Evolutionary conservation across 2,888 invertebrate genomes (phyloP), one percentile per base, ranked within the genome.

Genomic region (Ischnus inquisitorius): DNA sequence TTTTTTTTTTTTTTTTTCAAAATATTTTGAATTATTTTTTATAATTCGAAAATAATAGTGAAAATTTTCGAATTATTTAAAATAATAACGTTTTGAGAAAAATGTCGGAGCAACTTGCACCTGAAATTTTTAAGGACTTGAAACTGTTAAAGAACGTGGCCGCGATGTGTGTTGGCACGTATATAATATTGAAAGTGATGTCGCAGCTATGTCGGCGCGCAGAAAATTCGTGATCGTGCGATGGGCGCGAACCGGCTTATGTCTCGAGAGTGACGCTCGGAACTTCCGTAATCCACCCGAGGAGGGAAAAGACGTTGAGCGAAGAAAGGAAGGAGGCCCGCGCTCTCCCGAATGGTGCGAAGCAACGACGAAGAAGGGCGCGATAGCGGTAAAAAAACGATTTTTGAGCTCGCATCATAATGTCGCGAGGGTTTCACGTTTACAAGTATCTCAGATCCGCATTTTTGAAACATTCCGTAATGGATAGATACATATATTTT

Each of bases 261-360:
- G 57, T 22, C 34, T 67, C 41, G 71, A 71, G 71, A 71, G 71
- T 5, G 51, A 54, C 19, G 54, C 19, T 51, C 54, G 54, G 57
- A 22, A 54, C 57, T 71, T 71, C 22, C 39, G 57, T 41, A 57
- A 71, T 71, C 54, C 71, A 19, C 14, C 12, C 10, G 48, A 22
- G 41, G 39, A n/a, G 22, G 39, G 71, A 57, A 41, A 71, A 71
- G 54, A 71, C 51, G 22, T 46, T 28, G 67, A 67, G 43, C 46
- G 22, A 71, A 22, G 71, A 71, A 25, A 54, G 41, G 14, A 41
- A 39, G 41, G 54, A 8, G 41, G 28, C n/a, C 16, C 10, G 16
- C 19, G 39, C 16, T 51, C n/a, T 10, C 10, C 48, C 4, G 68
- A 28, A 51, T 6, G 12, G 51, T 19, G 51, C 16, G 68, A 16